These are phyloP conservation scores for Bombus consobrinus DNA, from an alignment of 1,140 invertebrate genomes.

Conservation along the genomic window DNA sequence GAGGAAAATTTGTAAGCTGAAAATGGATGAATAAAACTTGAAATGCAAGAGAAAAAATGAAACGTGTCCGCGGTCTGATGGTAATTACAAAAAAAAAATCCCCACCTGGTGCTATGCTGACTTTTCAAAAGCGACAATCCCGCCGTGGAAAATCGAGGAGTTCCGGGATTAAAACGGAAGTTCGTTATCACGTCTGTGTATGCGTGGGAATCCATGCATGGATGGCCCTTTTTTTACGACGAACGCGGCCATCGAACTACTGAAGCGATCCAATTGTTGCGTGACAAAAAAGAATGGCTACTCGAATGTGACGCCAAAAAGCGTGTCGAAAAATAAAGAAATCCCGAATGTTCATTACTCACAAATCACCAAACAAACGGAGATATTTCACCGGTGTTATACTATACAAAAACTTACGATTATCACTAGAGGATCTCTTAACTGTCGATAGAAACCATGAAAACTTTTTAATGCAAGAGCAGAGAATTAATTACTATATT, in stretches of 20 bases:
- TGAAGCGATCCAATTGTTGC: slow-evolving; percentile 29
- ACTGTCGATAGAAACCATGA: too few relatives aligned
- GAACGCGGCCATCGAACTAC: background rate
- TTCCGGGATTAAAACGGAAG: slow-evolving; percentile 46
- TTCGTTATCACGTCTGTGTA: slow-evolving; percentile 31
- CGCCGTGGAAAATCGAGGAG: slow-evolving; percentile 30
- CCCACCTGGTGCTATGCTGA: slow-evolving; percentile 14
- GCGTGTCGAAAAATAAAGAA: background rate
- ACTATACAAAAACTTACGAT: too few relatives aligned
- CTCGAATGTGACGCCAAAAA: background rate
- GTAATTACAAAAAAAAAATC: slow-evolving; percentile 38
- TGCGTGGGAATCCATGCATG: background rate
- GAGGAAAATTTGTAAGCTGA: background rate
- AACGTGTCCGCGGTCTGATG: background rate
- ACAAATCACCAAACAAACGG: background rate
- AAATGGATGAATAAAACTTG: background rate
- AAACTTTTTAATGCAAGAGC: background rate
- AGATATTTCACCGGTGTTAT: background rate
- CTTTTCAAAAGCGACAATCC: slow-evolving; percentile 46
- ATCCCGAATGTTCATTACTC: background rate
- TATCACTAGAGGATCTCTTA: background rate
- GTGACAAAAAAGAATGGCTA: background rate
- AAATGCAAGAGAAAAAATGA: background rate
- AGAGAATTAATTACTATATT: background rate
- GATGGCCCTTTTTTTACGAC: background rate